These are phyloP conservation scores for Amphiprion ocellaris DNA, from an alignment of 2,113 vertebrate genomes.

Conservation along the genomic window DNA sequence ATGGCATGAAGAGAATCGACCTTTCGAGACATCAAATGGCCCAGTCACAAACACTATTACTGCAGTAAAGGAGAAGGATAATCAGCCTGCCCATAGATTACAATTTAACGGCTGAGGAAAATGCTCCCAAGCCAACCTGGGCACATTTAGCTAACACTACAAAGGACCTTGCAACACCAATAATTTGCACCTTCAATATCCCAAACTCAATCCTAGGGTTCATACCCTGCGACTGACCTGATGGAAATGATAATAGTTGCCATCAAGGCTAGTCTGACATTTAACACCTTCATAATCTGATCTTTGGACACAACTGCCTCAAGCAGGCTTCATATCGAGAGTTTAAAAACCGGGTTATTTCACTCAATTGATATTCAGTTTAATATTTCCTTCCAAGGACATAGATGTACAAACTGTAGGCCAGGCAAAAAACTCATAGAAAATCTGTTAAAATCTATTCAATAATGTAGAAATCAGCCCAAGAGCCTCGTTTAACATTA, in stretches of 20 bases:
- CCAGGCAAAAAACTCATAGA: neutral
- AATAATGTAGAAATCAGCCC: neutral
- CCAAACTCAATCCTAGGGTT: constrained; percentile 32
- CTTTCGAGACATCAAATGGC: constrained; percentile 63
- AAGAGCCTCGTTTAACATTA: neutral
- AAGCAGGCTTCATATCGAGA: neutral
- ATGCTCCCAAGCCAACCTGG: constrained; percentile 48
- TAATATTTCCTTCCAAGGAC: constrained; percentile 8
- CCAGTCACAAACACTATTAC: constrained; percentile 65
- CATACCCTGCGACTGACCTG: constrained; percentile 27
- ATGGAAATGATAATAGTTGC: constrained; percentile 43
- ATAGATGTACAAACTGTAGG: neutral
- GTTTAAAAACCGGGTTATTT: neutral
- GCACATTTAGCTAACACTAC: constrained; percentile 44
- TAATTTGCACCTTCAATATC: constrained; percentile 32
- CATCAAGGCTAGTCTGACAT: constrained; percentile 36
- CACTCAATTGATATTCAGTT: neutral
- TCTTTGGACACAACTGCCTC: constrained; percentile 16
- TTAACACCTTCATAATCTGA: constrained; percentile 22
- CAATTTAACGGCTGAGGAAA: constrained; percentile 58
- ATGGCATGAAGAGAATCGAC: constrained; percentile 46
- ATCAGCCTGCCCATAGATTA: constrained; percentile 65
- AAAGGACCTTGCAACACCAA: constrained; percentile 46
- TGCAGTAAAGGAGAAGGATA: constrained; percentile 56
- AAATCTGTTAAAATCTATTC: neutral